phyloP scores from a whole-genome alignment of 2,797 vertebrate species.

The Coregonus ussuriensis region DNA sequence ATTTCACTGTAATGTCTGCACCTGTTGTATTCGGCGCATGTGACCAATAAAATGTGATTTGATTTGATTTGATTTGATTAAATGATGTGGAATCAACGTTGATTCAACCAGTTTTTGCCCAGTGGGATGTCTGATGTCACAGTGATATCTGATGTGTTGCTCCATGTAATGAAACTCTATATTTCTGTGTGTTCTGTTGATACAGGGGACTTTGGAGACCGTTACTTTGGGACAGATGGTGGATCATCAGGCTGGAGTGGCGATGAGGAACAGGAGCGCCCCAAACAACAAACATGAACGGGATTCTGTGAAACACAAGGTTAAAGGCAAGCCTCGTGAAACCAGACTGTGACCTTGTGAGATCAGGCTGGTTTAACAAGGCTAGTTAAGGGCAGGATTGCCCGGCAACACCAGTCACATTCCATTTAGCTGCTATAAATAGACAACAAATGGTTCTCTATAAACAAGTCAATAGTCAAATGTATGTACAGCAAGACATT shows the following conservation, averaged over 20 bases:
- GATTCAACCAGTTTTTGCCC: no score
- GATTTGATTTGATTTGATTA: no score
- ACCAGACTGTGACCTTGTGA: background rate
- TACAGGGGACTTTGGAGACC: conserved; percentile 90
- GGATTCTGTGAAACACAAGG: background rate
- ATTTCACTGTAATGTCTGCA: no score
- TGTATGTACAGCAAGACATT: background rate
- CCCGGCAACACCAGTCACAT: background rate
- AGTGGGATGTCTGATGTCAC: no score
- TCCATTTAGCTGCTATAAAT: background rate
- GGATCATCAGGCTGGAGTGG: conserved; percentile 80
- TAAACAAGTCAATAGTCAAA: background rate
- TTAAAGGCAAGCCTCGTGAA: background rate
- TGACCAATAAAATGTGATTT: no score
- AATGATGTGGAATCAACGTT: no score
- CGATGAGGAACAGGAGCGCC: conserved; percentile 69
- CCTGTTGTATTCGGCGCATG: no score
- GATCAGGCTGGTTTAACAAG: background rate
- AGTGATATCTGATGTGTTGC: no score
- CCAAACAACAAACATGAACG: conserved; percentile 1
- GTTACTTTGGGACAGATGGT: conserved; percentile 89
- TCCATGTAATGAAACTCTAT: background rate
- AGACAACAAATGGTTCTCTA: background rate
- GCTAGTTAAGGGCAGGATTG: background rate
- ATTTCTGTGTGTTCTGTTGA: conserved; percentile 22